These are phyloP conservation scores for Pseudocheirus occidentalis DNA, from an alignment of 2,797 vertebrate genomes.

Conservation along the genomic window DNA sequence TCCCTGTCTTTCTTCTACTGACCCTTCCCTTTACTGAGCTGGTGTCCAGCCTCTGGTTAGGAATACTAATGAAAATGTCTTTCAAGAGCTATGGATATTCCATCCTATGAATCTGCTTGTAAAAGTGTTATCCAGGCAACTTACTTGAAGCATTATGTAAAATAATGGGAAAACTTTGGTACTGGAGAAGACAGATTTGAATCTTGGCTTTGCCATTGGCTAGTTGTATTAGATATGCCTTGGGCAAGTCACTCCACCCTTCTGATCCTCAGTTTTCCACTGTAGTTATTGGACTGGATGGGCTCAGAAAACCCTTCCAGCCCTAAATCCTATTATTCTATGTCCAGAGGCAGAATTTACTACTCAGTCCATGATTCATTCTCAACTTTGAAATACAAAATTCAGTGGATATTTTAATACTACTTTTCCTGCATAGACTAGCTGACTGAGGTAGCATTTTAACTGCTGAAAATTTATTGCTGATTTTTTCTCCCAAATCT, in stretches of 20 bases:
- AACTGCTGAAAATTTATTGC: background rate
- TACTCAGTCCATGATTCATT: constrained; percentile 63
- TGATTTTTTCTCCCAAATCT: constrained; percentile 25
- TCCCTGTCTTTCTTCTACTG: constrained; percentile 29
- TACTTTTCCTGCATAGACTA: constrained; percentile 58
- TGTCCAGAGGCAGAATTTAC: constrained; percentile 60
- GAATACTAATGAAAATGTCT: constrained; percentile 81
- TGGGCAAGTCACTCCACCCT: background rate
- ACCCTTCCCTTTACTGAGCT: constrained; percentile 75
- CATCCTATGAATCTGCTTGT: constrained; percentile 72
- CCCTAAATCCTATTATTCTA: background rate
- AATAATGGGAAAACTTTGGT: background rate
- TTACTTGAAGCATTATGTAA: constrained; percentile 63
- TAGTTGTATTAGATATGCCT: background rate
- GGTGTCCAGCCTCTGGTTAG: constrained; percentile 77
- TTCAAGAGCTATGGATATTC: constrained; percentile 80
- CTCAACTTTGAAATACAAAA: constrained; percentile 76
- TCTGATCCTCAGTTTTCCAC: background rate
- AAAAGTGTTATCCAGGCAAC: constrained; percentile 76
- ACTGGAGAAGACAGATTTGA: background rate
- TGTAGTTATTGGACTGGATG: background rate
- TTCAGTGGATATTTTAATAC: constrained; percentile 61
- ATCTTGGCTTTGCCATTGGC: background rate
- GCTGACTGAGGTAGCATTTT: constrained; percentile 59
- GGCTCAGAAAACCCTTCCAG: background rate